phyloP scores from a whole-genome alignment of 2,113 vertebrate genomes.

The Limnothrissa miodon region DNA sequence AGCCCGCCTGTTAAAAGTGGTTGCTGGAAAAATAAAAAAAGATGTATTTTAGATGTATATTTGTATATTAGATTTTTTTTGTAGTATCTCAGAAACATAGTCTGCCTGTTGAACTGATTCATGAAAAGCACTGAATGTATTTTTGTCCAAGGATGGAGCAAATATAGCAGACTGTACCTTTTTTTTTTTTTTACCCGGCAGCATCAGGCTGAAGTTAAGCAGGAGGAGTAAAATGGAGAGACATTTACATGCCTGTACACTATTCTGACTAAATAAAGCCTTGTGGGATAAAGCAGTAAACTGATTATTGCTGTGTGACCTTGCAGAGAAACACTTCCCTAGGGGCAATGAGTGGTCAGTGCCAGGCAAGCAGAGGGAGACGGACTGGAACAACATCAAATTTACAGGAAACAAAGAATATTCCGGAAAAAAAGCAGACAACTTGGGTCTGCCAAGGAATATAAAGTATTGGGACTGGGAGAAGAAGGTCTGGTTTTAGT shows the following conservation, averaged over 20 bases:
- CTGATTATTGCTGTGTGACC: not conserved
- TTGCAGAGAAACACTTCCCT: not conserved
- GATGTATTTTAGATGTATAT: no score
- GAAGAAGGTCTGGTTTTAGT: not conserved
- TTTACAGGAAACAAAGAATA: not conserved
- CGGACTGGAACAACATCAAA: constrained; percentile 10
- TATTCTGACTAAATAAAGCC: not conserved
- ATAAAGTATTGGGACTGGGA: not conserved
- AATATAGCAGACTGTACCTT: not conserved
- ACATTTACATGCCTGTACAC: not conserved
- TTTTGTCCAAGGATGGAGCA: not conserved
- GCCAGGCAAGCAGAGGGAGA: not conserved
- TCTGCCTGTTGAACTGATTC: not conserved
- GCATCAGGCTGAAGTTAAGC: not conserved
- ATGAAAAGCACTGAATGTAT: constrained; percentile 18
- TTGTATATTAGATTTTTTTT: constrained; percentile 26
- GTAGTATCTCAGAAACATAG: not conserved
- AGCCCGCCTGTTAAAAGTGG: constrained; percentile 52
- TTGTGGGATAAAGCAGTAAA: not conserved
- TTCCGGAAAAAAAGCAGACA: not conserved
- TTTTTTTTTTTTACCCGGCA: not conserved
- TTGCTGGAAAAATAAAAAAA: constrained; percentile 22
- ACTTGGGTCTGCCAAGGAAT: not conserved
- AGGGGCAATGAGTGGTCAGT: not conserved
- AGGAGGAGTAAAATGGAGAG: not conserved